Evolutionary conservation across 2,888 invertebrate species (phyloP).

Genomic region (Eupithecia pulchellata): DNA sequence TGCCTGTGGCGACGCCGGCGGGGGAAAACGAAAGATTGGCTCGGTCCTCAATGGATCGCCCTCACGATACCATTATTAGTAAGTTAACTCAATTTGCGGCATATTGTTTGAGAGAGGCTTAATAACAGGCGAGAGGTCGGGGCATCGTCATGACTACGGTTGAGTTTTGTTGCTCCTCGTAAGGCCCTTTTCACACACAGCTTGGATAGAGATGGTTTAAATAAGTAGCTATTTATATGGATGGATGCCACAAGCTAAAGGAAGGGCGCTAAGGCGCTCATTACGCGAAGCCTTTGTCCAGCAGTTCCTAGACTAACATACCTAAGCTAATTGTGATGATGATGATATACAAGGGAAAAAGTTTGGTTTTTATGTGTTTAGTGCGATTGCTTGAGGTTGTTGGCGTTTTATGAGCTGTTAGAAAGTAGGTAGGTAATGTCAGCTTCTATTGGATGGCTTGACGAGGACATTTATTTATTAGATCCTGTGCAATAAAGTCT

Average conservation of each 20-base stretch:
- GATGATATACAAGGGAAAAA: too few relatives aligned
- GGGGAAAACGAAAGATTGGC: slow-evolving; percentile 73
- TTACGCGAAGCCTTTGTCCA: too few relatives aligned
- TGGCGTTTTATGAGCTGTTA: neutral
- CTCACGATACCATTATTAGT: slow-evolving; percentile 83
- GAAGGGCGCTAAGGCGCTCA: too few relatives aligned
- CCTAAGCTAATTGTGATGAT: too few relatives aligned
- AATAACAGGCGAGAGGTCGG: slow-evolving; percentile 81
- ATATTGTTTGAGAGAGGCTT: slow-evolving; percentile 84
- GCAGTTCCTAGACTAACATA: too few relatives aligned
- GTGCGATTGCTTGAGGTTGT: neutral
- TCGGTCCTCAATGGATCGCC: slow-evolving; percentile 73
- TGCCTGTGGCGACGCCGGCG: slow-evolving; percentile 42
- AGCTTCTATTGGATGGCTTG: neutral
- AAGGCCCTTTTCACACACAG: slow-evolving; percentile 6
- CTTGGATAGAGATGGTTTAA: neutral
- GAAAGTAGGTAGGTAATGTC: neutral
- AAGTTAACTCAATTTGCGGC: slow-evolving; percentile 85
- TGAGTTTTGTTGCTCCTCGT: slow-evolving; percentile 54
- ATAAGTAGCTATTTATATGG: too few relatives aligned
- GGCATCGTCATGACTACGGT: slow-evolving; percentile 76
- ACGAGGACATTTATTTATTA: neutral
- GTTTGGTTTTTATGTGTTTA: neutral
- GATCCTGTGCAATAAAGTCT: too few relatives aligned
- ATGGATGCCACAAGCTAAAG: too few relatives aligned